phyloP scores from a whole-genome alignment of 2,113 vertebrate species.

The Oceanites oceanicus region DNA sequence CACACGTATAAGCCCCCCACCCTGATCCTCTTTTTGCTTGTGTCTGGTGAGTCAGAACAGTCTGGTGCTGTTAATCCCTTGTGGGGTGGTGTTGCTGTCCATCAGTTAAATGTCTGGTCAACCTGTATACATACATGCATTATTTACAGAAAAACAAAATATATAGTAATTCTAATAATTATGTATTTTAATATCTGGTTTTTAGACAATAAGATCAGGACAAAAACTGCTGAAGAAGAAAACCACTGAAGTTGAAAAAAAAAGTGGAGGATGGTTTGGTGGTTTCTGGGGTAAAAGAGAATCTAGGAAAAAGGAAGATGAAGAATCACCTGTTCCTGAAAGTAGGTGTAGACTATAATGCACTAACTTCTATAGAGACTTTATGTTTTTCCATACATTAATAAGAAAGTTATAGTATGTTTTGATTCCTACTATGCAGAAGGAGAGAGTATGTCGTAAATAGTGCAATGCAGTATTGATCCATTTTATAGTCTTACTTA shows the following conservation, averaged over 20 bases:
- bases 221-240: conserved; percentile 88
- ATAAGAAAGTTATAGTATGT: background rate
- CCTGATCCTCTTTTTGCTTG: background rate
- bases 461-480: background rate
- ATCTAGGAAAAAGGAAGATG: conserved; percentile 84
- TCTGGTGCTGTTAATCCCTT: background rate
- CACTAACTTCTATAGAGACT: background rate
- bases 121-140: background rate
- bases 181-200: background rate
- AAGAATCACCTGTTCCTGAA: conserved; percentile 79
- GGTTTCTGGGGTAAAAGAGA: conserved; percentile 86
- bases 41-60: background rate
- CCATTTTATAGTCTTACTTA: background rate
- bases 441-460: background rate
- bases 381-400: background rate
- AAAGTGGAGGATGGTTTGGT: conserved; percentile 87
- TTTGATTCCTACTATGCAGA: background rate
- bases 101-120: background rate
- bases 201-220: conserved; percentile 88
- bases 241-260: conserved; percentile 76
- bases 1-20: fast-evolving
- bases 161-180: background rate
- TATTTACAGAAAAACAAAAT: background rate
- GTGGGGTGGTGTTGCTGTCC: background rate
- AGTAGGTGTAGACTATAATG: conserved; percentile 67